A percentile compares a stretch with the other conserved stretches of the same genome.
phyloP scores from a whole-genome alignment of 2,113 vertebrate species.

The Phalacrocorax aristotelis region DNA sequence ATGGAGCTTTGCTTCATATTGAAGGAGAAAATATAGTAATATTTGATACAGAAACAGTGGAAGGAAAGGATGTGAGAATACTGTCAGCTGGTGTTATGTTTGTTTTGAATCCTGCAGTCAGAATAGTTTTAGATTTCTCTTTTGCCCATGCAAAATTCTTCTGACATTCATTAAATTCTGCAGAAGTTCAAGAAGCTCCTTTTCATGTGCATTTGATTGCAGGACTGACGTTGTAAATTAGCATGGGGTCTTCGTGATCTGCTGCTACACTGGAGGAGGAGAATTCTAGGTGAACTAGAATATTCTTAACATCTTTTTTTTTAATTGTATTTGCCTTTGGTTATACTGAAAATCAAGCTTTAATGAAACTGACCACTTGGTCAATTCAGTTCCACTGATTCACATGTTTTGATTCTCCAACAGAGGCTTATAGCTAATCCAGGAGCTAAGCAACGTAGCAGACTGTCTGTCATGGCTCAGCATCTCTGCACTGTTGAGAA shows the following conservation, averaged over 20 bases:
- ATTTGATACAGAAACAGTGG: neutral
- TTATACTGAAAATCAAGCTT: neutral
- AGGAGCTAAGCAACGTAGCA: slow-evolving; percentile 84
- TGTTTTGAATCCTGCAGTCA: neutral
- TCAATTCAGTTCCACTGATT: neutral
- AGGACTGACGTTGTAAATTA: neutral
- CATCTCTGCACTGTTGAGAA: slow-evolving; percentile 85
- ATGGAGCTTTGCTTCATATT: neutral
- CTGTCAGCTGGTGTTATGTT: neutral
- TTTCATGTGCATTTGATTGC: neutral
- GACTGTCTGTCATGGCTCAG: slow-evolving; percentile 93
- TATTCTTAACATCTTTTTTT: neutral
- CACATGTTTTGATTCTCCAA: neutral
- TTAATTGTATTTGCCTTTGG: neutral
- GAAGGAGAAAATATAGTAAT: neutral
- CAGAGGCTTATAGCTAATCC: slow-evolving; percentile 88
- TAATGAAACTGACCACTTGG: neutral
- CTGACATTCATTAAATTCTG: neutral
- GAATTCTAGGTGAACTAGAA: neutral
- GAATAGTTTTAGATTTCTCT: neutral
- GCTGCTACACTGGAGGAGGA: neutral
- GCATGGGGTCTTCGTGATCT: neutral
- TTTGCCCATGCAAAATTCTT: neutral
- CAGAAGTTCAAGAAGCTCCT: neutral
- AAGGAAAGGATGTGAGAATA: neutral